Conservation (phyloP, 2,888 invertebrate genomes). For the Gymnosoma rotundatum region DNA sequence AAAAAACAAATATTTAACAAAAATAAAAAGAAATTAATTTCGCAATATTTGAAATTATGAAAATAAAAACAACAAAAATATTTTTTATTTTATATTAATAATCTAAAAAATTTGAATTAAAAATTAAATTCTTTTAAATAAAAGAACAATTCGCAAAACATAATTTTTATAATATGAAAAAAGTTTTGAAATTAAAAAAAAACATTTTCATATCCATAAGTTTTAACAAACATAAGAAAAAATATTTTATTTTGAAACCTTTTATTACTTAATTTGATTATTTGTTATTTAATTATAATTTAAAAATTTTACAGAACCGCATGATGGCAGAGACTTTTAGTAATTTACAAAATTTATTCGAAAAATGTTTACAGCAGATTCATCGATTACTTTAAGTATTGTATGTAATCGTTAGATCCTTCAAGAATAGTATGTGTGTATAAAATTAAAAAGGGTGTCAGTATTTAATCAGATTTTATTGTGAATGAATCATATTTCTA, state of each 20-base stretch:
- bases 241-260: not conserved
- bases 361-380: too few relatives aligned
- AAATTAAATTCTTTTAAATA: not conserved
- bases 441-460: too few relatives aligned
- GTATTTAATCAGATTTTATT: too few relatives aligned
- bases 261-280: too few relatives aligned
- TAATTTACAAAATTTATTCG: too few relatives aligned
- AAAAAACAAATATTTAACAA: constrained; percentile 75
- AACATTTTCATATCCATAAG: not conserved
- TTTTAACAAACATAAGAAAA: not conserved
- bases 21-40: constrained; percentile 60
- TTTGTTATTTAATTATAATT: too few relatives aligned
- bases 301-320: too few relatives aligned
- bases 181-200: not conserved
- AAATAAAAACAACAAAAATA: constrained; percentile 34
- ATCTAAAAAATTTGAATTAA: not conserved
- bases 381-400: too few relatives aligned
- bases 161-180: constrained; percentile 1
- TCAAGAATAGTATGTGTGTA: too few relatives aligned
- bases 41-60: constrained; percentile 70
- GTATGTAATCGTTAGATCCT: too few relatives aligned
- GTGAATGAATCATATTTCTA: too few relatives aligned
- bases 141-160: constrained; percentile 32
- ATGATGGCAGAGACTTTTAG: too few relatives aligned
- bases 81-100: not conserved